phyloP scores from a whole-genome alignment of 2,113 vertebrate genomes.

The human region DNA sequence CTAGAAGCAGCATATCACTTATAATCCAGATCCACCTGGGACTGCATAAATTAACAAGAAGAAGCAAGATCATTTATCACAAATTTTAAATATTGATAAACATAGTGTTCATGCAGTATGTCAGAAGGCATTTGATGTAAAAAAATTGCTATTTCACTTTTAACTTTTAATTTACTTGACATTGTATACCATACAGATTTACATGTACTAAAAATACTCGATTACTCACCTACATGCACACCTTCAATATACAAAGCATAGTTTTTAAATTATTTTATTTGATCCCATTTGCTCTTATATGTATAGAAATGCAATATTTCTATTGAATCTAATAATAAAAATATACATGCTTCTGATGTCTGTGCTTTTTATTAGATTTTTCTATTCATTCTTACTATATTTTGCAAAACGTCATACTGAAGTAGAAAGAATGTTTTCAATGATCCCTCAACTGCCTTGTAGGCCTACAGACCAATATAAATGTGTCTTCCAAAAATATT shows the following conservation, averaged over 20 bases:
- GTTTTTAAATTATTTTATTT: neutral
- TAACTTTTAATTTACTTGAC: neutral
- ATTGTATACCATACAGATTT: neutral
- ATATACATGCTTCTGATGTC: neutral
- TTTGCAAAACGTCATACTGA: neutral
- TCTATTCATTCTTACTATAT: neutral
- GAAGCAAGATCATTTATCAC: neutral
- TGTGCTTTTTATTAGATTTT: neutral
- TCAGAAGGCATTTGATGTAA: neutral
- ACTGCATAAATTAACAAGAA: neutral
- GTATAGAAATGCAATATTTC: neutral
- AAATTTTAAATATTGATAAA: neutral
- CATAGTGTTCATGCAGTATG: neutral
- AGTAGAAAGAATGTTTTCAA: neutral
- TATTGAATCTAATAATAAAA: neutral
- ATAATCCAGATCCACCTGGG: neutral
- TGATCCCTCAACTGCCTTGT: neutral
- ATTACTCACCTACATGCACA: too few species aligned
- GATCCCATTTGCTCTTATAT: neutral
- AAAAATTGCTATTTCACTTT: neutral
- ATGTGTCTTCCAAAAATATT: neutral
- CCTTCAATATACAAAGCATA: neutral
- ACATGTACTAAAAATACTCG: neutral
- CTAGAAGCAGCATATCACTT: neutral
- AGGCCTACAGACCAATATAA: neutral